phyloP scores from a whole-genome alignment of 2,888 invertebrate species.

The Epicampocera succincta region DNA sequence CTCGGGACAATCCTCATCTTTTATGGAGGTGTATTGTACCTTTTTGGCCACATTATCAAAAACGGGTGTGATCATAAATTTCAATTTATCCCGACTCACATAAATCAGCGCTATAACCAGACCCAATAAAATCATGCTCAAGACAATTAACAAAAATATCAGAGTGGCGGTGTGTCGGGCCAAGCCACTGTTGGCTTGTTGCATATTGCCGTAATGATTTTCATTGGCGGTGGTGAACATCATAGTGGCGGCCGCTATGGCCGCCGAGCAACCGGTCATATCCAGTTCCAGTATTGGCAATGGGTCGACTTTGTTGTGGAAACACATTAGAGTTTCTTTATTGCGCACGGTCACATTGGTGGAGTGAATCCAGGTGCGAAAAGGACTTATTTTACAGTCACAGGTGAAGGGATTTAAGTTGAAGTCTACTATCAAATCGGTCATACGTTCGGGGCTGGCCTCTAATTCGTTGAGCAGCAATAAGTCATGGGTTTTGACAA shows the following conservation, averaged over 20 bases:
- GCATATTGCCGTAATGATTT: constrained; percentile 73
- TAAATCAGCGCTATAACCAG: constrained; percentile 84
- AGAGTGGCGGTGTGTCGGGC: constrained; percentile 79
- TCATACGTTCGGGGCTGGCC: constrained; percentile 78
- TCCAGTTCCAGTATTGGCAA: constrained; percentile 76
- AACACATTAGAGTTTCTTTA: constrained; percentile 83
- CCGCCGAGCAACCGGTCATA: constrained; percentile 76
- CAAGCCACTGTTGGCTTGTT: constrained; percentile 63
- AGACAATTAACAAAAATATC: constrained; percentile 83
- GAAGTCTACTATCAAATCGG: constrained; percentile 85
- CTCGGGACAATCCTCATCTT: constrained; percentile 83
- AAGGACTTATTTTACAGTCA: constrained; percentile 84
- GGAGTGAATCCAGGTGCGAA: constrained; percentile 85
- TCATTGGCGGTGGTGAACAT: constrained; percentile 75
- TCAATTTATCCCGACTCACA: constrained; percentile 84
- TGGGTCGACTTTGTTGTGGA: constrained; percentile 75
- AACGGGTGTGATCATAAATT: constrained; percentile 84
- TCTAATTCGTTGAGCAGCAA: constrained; percentile 84
- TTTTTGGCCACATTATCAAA: constrained; percentile 86
- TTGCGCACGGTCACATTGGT: constrained; percentile 85
- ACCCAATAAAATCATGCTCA: constrained; percentile 83
- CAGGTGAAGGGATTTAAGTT: constrained; percentile 87
- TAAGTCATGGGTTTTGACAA: constrained; percentile 84
- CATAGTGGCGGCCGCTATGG: constrained; percentile 76
- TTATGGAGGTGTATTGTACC: constrained; percentile 88